A percentile compares a stretch with the other conserved stretches of the same genome.
phyloP scores from a whole-genome alignment of 2,797 vertebrate genomes.

The Hydrophis major region DNA sequence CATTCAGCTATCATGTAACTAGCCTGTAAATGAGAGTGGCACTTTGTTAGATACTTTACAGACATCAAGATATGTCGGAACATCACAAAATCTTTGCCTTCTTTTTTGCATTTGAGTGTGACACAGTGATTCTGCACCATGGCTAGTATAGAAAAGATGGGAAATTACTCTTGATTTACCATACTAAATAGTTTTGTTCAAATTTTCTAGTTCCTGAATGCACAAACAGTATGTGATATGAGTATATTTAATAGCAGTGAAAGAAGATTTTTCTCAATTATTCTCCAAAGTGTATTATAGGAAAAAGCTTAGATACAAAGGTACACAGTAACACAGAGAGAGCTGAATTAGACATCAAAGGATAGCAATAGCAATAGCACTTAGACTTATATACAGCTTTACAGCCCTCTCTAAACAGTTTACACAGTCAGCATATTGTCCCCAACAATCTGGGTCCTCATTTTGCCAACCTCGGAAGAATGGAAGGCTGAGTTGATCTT shows the following conservation, averaged over 20 bases:
- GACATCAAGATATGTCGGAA: background rate
- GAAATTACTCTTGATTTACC: conserved; percentile 9
- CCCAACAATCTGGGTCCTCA: too few relatives aligned
- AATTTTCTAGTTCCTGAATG: background rate
- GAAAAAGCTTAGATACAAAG: background rate
- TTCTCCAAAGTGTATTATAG: background rate
- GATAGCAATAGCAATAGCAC: too few relatives aligned
- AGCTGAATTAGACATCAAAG: background rate
- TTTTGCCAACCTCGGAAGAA: too few relatives aligned
- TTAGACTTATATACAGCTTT: too few relatives aligned
- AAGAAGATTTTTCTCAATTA: background rate
- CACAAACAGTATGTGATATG: rapidly evolving
- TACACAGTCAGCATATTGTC: too few relatives aligned
- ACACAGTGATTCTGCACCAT: background rate
- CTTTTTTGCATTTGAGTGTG: background rate
- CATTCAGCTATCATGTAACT: background rate
- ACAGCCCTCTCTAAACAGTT: too few relatives aligned
- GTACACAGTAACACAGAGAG: background rate
- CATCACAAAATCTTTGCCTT: background rate
- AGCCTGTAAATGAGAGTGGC: background rate
- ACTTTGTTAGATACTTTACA: background rate
- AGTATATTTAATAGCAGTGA: background rate
- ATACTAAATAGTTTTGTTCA: rapidly evolving
- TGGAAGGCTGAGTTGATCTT: too few relatives aligned
- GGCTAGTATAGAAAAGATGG: background rate